A percentile compares a stretch with the other conserved stretches of the same genome.
Conservation (phyloP, 2,888 invertebrate genomes). For the Heteromyza rotundicornis region DNA sequence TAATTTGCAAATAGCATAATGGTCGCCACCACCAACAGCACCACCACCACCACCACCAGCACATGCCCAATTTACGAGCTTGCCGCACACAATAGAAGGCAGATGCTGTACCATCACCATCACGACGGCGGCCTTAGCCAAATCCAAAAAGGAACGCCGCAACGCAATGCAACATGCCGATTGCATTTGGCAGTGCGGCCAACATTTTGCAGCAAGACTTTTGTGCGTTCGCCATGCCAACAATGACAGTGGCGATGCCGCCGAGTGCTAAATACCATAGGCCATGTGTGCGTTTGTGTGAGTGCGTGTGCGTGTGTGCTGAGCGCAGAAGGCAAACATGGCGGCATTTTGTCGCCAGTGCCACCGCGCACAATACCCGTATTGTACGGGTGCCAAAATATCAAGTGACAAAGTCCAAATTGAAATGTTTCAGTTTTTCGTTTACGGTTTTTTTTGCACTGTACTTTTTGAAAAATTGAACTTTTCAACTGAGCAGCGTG, state of each 20-base stretch:
- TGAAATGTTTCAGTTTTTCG: not conserved
- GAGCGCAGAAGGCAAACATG: slow-evolving; percentile 1
- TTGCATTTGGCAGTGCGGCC: not conserved
- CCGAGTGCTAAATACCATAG: slow-evolving; percentile 1
- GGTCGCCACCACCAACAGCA: too few relatives aligned
- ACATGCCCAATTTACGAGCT: too few relatives aligned
- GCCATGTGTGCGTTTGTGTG: not conserved
- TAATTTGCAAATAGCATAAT: too few relatives aligned
- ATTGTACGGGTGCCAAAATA: not conserved
- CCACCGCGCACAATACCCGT: not conserved
- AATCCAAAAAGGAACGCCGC: not conserved
- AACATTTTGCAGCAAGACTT: not conserved
- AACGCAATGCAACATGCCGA: not conserved
- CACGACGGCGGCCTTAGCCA: not conserved
- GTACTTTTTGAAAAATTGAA: not conserved
- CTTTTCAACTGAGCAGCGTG: not conserved
- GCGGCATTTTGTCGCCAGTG: slow-evolving; percentile 7
- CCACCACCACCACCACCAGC: not conserved
- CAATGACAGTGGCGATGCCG: not conserved
- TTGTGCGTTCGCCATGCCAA: not conserved
- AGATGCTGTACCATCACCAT: not conserved
- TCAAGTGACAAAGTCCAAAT: slow-evolving; percentile 7
- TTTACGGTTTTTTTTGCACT: not conserved
- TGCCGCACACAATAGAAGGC: too few relatives aligned
- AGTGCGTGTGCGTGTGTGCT: not conserved